Base-by-base conservation (phyloP, 2,888 invertebrate genomes). In the Sminthurinus aureus region DNA sequence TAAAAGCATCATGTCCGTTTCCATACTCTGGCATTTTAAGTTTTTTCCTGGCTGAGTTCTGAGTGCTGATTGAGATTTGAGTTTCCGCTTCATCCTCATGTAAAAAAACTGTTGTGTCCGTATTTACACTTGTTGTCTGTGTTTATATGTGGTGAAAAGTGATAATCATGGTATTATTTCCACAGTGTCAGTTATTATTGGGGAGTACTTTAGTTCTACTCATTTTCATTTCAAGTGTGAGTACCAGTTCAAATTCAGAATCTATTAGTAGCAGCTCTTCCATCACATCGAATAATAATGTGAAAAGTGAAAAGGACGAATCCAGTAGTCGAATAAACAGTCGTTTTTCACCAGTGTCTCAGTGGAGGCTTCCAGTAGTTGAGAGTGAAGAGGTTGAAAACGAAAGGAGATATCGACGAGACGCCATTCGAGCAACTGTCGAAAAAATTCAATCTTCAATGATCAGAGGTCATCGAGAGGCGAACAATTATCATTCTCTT, bases 401-500 rank as follows among this genome's bases (percentile, higher is more conserved):
- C 26, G 71, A 13, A 13, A 24, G 12, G 12, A 71, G 52, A 26
- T 24, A 11, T 75, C 50, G 8, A 6, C 1, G 38, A 38, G 38
- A 38, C 6, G 38, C 38, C 6, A 38, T 38, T 38, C 38, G 38
- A 38, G 38, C 38, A 38, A 15, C 74, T 12, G 26, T n/a, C 13
- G 50, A 74, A 22, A n/a, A 15, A 9, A 22, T 50, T 1, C 26
- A 69, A 11, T 22, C 20, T 13, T 11, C 20, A 0, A n/a, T 11
- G 20, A 24, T 69, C 12, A 24, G 82, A 67, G 66, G 77, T 22
- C 77, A 77, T 4, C 58, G 77, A 22, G 82, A 67, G 6, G 82
- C 82, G 1, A 51, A 73, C 50, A 83, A 83, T 66, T 83, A 83
- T 50, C 83, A 83, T 52, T 79, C 74, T 9, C 67, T 83, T 0